phyloP scores from a whole-genome alignment of 1,140 invertebrate genomes.

The Leptinotarsa texana region DNA sequence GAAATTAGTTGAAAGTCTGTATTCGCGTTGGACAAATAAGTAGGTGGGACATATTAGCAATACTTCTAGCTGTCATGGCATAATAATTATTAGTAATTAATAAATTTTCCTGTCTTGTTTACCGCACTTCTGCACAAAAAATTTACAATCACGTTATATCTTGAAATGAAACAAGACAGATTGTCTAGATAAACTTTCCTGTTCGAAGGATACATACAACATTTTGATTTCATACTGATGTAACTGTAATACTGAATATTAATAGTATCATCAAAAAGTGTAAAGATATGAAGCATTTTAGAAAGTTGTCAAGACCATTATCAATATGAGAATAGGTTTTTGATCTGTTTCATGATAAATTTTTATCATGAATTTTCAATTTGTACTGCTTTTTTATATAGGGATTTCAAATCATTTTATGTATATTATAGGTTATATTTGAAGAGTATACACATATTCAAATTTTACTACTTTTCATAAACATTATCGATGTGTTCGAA shows the following conservation, averaged over 20 bases:
- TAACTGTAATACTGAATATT: neutral
- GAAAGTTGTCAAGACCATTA: too few species aligned
- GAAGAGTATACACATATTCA: too few species aligned
- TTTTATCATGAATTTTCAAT: too few species aligned
- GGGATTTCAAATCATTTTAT: too few species aligned
- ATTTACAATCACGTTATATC: conserved; percentile 12
- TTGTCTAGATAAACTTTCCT: conserved; percentile 18
- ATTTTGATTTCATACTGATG: neutral
- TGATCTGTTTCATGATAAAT: too few species aligned
- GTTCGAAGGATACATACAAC: neutral
- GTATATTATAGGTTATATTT: too few species aligned
- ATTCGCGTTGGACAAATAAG: conserved; percentile 21
- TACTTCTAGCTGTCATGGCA: conserved; percentile 16
- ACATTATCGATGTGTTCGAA: too few species aligned
- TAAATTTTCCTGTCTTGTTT: conserved; percentile 23
- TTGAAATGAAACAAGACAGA: conserved; percentile 15
- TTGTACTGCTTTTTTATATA: too few species aligned
- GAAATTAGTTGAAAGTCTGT: conserved; percentile 23
- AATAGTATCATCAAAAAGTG: too few species aligned
- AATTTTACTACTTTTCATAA: too few species aligned
- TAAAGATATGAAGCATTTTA: too few species aligned
- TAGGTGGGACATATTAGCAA: conserved; percentile 22
- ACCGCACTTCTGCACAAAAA: neutral
- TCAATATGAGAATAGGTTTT: too few species aligned
- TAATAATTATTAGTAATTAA: conserved; percentile 26